Conservation (phyloP, 2,113 vertebrate species). For the human region GRCh38 chr3:65862501-65863000, state of each 20-base stretch:
- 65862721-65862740: not conserved
- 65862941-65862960: not conserved
- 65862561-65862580: fast-evolving
- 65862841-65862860: not conserved
- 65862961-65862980: not conserved
- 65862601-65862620: not conserved
- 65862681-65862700: not conserved
- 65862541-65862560: not conserved
- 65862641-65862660: not conserved
- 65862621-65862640: not conserved
- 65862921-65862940: too few species aligned
- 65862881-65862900: not conserved
- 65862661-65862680: not conserved
- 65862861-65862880: not conserved
- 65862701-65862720: fast-evolving
- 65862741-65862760: not conserved
- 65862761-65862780: not conserved
- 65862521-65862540: not conserved
- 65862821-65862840: not conserved
- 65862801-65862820: not conserved
- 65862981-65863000: not conserved
- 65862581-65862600: not conserved
- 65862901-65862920: not conserved
- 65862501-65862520: not conserved
- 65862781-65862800: not conserved